Evolutionary conservation across 2,797 vertebrate species (phyloP).

Genomic region (Myotis findleyi): DNA sequence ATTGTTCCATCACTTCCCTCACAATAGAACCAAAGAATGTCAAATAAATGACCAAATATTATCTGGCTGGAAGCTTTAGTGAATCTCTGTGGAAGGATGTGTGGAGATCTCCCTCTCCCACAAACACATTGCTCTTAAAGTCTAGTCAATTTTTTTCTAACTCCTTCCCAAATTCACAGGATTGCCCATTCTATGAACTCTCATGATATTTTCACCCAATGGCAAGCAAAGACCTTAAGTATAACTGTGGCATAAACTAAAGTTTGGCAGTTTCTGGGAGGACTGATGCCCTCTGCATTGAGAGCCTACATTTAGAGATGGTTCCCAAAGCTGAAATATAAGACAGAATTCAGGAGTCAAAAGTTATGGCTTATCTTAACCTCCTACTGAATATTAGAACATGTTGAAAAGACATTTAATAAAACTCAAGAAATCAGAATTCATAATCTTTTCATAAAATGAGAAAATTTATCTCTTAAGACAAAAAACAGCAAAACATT

Average conservation of each 20-base stretch:
- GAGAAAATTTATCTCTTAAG: not conserved
- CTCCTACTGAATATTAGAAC: conserved; percentile 7
- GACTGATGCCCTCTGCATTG: not conserved
- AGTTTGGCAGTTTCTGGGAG: not conserved
- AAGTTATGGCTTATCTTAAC: not conserved
- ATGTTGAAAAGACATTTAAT: not conserved
- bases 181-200: not conserved
- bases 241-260: not conserved
- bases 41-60: not conserved
- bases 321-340: not conserved
- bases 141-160: not conserved
- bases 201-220: not conserved
- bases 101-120: not conserved
- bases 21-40: not conserved
- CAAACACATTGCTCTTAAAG: not conserved
- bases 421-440: conserved; percentile 2
- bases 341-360: not conserved
- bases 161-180: not conserved
- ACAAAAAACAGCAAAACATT: not conserved
- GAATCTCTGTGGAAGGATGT: not conserved
- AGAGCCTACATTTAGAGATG: not conserved
- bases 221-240: not conserved
- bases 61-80: not conserved
- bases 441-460: not conserved
- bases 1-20: not conserved